Conservation (phyloP, 2,888 invertebrate genomes). For the Tetheella fluctuosa region DNA sequence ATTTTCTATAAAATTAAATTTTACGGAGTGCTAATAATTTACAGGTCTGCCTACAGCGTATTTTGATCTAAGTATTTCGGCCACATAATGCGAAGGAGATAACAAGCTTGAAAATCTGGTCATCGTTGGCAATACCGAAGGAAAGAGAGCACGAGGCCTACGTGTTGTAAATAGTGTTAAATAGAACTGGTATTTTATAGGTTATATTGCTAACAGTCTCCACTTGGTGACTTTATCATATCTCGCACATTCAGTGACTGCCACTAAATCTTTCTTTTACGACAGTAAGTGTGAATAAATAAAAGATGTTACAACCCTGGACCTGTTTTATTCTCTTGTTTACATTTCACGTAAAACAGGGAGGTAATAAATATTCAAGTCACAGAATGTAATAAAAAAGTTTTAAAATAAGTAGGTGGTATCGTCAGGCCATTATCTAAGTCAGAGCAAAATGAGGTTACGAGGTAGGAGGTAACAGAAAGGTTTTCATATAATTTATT, state of each 20-base stretch:
- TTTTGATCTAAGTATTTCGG: too few species aligned
- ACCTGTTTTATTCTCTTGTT: conserved; percentile 17
- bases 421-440: conserved; percentile 1
- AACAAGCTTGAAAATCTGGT: too few species aligned
- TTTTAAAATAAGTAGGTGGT: background rate
- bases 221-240: conserved; percentile 22
- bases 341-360: conserved; percentile 8
- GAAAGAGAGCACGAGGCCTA: too few species aligned
- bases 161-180: background rate
- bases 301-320: conserved; percentile 29
- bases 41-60: too few species aligned
- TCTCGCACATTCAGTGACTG: background rate
- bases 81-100: too few species aligned
- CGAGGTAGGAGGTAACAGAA: conserved; percentile 4
- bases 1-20: background rate
- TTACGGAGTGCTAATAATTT: background rate
- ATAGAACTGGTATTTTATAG: conserved; percentile 1
- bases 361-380: conserved; percentile 10
- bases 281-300: conserved; percentile 27
- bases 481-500: conserved; percentile 7
- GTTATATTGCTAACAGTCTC: conserved; percentile 21
- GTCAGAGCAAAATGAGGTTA: conserved; percentile 6
- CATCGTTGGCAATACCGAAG: too few species aligned
- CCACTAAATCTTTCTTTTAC: conserved; percentile 16
- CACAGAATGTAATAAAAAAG: conserved; percentile 13